A percentile compares a stretch with the other conserved stretches of the same genome.
These are phyloP conservation scores for Pseudococcus jackbeardsleyi DNA, from an alignment of 2,888 invertebrate species.

Conservation along the genomic window DNA sequence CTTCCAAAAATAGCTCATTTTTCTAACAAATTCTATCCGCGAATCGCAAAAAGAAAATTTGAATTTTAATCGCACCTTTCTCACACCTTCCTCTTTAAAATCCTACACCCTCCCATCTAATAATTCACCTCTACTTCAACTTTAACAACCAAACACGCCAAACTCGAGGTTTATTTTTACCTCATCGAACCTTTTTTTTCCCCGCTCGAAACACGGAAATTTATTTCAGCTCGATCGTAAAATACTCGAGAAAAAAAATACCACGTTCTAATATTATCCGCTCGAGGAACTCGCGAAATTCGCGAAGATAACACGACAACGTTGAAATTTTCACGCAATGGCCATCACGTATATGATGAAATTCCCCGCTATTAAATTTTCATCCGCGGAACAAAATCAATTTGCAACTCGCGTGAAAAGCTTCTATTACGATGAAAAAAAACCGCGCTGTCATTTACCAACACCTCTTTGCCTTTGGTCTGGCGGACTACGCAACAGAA, in stretches of 20 bases:
- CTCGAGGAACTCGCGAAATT: not conserved
- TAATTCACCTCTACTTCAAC: not conserved
- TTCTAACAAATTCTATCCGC: no score
- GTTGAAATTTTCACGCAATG: conserved; percentile 19
- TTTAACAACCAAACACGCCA: not conserved
- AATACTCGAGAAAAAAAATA: not conserved
- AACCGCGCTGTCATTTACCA: not conserved
- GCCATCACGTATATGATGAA: not conserved
- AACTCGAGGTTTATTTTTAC: not conserved
- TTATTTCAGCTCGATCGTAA: not conserved
- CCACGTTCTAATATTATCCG: not conserved
- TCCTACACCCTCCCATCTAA: not conserved
- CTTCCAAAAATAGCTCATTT: no score
- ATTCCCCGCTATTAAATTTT: not conserved
- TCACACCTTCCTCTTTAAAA: no score
- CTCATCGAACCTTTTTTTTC: not conserved
- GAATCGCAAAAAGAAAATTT: no score
- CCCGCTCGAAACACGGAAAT: not conserved
- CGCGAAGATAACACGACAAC: not conserved
- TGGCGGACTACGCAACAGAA: not conserved
- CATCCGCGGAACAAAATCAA: conserved; percentile 25
- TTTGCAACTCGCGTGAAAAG: conserved; percentile 20
- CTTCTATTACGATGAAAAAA: not conserved
- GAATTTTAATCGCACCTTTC: no score
- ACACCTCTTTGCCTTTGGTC: not conserved